Base-by-base conservation (phyloP, 2,797 vertebrate genomes). In the Linurgus olivaceus region DNA sequence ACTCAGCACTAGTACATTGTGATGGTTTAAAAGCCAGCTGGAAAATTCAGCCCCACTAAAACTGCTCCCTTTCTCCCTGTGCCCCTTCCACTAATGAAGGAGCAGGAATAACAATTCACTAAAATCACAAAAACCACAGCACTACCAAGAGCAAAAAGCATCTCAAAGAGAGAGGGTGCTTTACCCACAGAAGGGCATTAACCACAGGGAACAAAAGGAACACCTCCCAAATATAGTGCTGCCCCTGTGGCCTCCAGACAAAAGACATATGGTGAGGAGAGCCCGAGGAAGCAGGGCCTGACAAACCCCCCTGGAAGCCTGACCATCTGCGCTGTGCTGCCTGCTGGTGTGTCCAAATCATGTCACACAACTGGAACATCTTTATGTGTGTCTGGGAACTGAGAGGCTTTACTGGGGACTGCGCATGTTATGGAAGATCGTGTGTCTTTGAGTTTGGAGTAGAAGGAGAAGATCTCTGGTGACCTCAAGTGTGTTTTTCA, bases 291-390 rank as follows among this genome's bases (percentile, higher is more conserved):
- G 13, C 24, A 45, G 33, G 40, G 52, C 24, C 55, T 11, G 7
- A 17, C 25, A 68, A 29, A 38, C 7, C 38, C 16, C 31, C 33
- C 28, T 40, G 33, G 33, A 48, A 61, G 17, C 29, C 17, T 29
- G 54, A 40, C 38, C 33, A 25, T 33, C 19, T 2, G 0, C 0
- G 0, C 20, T 29, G 40, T 1, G 8, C 40, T 76, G 24, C 17
- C 19, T 1, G 0, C 35, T 57, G 42, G 5, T 35, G 33, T 47
- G 28, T 76, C n/a, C 7, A 31, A 45, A 0, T 61, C 61, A 13
- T 17, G 9, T 29, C 20, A n/a, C 45, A 47, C 24, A 71, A 15
- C 18, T 68, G 35, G 33, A 74, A 35, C 11, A 28, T 33, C 9
- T 16, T n/a, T 5, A 52, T 33, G 3, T 67, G 35, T 40, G 18